These are phyloP conservation scores for Urocyon cinereoargenteus DNA, from an alignment of 2,797 vertebrate species.

Conservation along the genomic window DNA sequence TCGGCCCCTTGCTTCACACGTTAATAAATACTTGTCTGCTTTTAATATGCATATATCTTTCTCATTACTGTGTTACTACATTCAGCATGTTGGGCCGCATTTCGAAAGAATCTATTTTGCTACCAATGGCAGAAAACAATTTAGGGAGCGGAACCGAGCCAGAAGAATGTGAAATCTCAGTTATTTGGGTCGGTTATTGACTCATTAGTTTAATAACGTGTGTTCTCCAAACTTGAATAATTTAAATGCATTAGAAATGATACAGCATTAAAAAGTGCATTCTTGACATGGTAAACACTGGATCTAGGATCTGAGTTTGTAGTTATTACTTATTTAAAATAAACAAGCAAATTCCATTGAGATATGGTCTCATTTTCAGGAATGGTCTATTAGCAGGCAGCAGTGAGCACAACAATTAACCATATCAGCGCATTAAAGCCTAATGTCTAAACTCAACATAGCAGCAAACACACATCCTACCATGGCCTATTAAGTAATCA, in stretches of 20 bases:
- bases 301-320: slow-evolving; percentile 63
- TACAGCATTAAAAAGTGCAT: slow-evolving; percentile 65
- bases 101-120: slow-evolving; percentile 66
- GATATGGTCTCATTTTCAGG: slow-evolving; percentile 80
- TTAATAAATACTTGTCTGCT: slow-evolving; percentile 55
- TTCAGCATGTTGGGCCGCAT: slow-evolving; percentile 48
- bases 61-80: slow-evolving; percentile 55
- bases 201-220: slow-evolving; percentile 70
- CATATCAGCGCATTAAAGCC: slow-evolving; percentile 70
- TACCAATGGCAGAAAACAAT: slow-evolving; percentile 70
- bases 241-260: slow-evolving; percentile 78
- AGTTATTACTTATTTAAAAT: slow-evolving; percentile 82
- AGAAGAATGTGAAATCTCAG: slow-evolving; percentile 70
- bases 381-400: slow-evolving; percentile 80
- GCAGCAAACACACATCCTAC: slow-evolving; percentile 66
- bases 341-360: slow-evolving; percentile 72
- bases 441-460: slow-evolving; percentile 72
- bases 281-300: slow-evolving; percentile 70
- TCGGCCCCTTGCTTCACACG: not conserved
- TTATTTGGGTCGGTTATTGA: slow-evolving; percentile 62
- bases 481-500: slow-evolving; percentile 76
- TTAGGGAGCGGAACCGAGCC: slow-evolving; percentile 63
- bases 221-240: slow-evolving; percentile 78
- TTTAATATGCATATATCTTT: slow-evolving; percentile 60
- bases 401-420: slow-evolving; percentile 77